A percentile compares a stretch with the other conserved stretches of the same genome.
Evolutionary conservation across 53 echinoderm and acorn worm genomes (phyloP).

Genomic region (Pentamera pediparva): DNA sequence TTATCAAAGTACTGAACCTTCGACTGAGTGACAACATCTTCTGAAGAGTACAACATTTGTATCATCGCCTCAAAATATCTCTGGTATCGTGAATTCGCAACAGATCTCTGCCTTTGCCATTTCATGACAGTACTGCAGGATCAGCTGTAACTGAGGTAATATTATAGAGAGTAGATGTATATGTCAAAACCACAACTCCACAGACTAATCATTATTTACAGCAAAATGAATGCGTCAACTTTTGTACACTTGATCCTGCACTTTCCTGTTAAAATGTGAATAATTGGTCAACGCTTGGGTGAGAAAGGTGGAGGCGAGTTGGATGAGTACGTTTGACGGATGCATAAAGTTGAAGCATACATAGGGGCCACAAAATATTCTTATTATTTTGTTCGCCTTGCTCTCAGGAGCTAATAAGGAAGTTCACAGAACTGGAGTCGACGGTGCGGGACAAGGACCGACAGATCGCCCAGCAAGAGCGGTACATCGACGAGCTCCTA

Average conservation of each 20-base stretch:
- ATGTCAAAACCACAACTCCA: not conserved
- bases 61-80: too few relatives aligned
- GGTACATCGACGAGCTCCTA: slow-evolving; percentile 66
- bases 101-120: too few relatives aligned
- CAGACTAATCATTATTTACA: not conserved
- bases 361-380: not conserved
- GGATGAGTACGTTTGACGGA: not conserved
- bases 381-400: not conserved
- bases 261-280: too few relatives aligned
- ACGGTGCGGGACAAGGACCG: slow-evolving; percentile 40
- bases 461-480: slow-evolving; percentile 48
- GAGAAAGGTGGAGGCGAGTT: not conserved
- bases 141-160: too few relatives aligned
- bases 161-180: too few relatives aligned
- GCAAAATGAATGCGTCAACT: too few relatives aligned
- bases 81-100: too few relatives aligned
- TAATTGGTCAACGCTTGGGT: not conserved
- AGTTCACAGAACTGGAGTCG: slow-evolving; percentile 38
- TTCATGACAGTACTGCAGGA: too few relatives aligned
- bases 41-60: too few relatives aligned
- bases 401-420: slow-evolving; percentile 49
- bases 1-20: too few relatives aligned
- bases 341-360: not conserved
- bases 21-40: too few relatives aligned
- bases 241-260: too few relatives aligned